A percentile compares a stretch with the other conserved stretches of the same genome.
phyloP scores from a whole-genome alignment of 2,797 vertebrate species.

The Chlorospingus semifuscus region DNA sequence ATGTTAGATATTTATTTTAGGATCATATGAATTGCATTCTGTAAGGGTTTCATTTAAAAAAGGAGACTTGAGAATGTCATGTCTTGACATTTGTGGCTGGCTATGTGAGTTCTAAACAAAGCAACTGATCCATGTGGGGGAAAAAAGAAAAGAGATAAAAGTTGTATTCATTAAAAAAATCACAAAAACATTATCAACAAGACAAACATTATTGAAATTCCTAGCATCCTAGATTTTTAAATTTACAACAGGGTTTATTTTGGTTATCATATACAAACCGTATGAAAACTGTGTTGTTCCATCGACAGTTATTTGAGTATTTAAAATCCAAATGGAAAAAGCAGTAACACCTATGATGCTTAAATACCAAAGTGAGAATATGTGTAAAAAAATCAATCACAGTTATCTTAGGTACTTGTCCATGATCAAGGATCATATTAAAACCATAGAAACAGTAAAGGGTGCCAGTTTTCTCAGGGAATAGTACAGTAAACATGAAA shows the following conservation, averaged over 20 bases:
- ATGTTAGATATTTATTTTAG: neutral
- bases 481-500: neutral
- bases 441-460: neutral
- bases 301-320: neutral
- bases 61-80: neutral
- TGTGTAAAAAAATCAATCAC: neutral
- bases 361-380: neutral
- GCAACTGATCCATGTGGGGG: neutral
- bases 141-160: neutral
- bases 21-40: neutral
- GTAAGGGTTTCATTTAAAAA: neutral
- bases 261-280: neutral
- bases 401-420: neutral
- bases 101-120: neutral
- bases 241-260: neutral
- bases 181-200: neutral
- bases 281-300: neutral
- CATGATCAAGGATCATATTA: neutral
- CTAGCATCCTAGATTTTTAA: neutral
- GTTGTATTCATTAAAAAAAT: neutral
- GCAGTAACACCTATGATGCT: neutral
- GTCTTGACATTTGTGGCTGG: neutral
- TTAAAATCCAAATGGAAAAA: neutral
- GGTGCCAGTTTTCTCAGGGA: neutral
- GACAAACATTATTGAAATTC: neutral